Evolutionary conservation across 2,797 vertebrate genomes (phyloP), one percentile per base, ranked within the genome.

Genomic region (Ispidina picta): DNA sequence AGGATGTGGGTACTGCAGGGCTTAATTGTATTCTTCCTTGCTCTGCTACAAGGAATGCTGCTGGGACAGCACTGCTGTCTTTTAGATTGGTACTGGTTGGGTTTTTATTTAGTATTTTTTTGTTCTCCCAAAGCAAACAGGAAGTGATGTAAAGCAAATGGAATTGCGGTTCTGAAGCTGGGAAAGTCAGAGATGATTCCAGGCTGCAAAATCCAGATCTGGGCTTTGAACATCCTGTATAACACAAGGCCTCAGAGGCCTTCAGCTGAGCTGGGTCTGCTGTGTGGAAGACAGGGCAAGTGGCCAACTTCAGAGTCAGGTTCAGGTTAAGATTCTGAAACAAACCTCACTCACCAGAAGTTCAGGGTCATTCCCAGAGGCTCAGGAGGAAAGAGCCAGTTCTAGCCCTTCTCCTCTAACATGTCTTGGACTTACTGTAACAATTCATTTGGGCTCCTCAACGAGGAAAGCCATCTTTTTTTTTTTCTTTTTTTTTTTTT

Each of bases 1-100:
- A 93, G 74, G 89, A 95, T 91, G 75, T 93, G 92, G 83, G 83
- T 77, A 84, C 71, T 90, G 89, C 88, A 89, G 81, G 54, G 51
- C 54, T 91, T 93, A 79, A 86, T 93, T 93, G 58, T 71, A 58
- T 83, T 64, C 63, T 83, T 93, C 83, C 62, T 72, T 80, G 83
- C 68, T 77, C 35, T 88, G n/a, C 0, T 1, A 76, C 63, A 44
- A 83, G 59, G 73, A 92, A 83, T 83, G 76, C 78, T 94, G 59
- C 80, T 93, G 92, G 82, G 84, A 81, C 37, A 81, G 64, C 1
- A 3, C 43, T 70, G 26, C 54, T 72, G 68, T 46, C 81, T 86
- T 88, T 79, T 62, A 46, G 83, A 74, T 62, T 91, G 74, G 82
- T 91, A 69, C 21, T 86, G 64, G 44, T 29, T 73, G 64, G 68